phyloP scores from a whole-genome alignment of 2,888 invertebrate species.

The Ophonus ardosiacus region DNA sequence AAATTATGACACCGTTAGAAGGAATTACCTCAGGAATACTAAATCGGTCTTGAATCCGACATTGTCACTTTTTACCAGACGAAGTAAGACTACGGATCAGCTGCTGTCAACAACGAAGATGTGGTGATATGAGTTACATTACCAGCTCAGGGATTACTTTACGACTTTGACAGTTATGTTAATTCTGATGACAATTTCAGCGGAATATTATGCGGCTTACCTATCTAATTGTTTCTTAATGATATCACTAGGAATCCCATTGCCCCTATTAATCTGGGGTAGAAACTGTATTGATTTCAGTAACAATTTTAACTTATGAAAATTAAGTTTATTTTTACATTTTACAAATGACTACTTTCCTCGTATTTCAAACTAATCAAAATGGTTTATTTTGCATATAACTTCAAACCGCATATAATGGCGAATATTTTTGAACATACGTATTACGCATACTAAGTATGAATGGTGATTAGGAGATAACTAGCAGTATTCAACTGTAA shows the following conservation, averaged over 20 bases:
- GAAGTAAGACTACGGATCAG: not conserved
- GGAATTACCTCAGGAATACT: not conserved
- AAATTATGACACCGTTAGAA: constrained; percentile 1
- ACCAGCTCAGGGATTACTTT: not conserved
- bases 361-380: no score
- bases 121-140: not conserved
- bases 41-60: not conserved
- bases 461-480: no score
- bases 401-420: no score
- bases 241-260: not conserved
- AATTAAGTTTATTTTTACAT: no score
- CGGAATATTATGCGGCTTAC: not conserved
- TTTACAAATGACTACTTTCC: no score
- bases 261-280: not conserved
- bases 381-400: no score
- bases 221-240: not conserved
- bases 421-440: no score
- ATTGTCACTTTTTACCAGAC: not conserved
- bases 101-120: not conserved
- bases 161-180: constrained; percentile 1
- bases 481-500: no score
- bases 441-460: no score
- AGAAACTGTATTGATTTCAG: not conserved
- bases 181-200: constrained; percentile 2
- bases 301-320: no score